These are phyloP conservation scores for Limnodromus scolopaceus DNA, from an alignment of 2,797 vertebrate genomes.

Conservation along the genomic window DNA sequence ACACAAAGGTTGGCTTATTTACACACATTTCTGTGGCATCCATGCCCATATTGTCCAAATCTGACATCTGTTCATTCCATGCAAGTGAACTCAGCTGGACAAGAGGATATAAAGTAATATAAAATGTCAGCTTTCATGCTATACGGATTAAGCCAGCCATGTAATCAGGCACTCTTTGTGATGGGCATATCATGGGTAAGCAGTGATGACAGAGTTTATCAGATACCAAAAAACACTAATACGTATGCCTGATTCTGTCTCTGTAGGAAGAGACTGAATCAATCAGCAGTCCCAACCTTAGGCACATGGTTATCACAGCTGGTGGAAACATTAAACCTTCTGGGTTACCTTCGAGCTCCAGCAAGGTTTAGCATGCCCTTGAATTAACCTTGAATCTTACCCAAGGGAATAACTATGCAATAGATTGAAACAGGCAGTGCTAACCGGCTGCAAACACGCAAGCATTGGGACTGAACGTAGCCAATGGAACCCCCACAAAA, in stretches of 20 bases:
- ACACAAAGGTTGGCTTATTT: not conserved
- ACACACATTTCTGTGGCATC: not conserved
- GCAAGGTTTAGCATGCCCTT: not conserved
- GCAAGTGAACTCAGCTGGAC: slow-evolving; percentile 40
- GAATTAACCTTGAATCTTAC: not conserved
- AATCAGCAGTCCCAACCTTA: not conserved
- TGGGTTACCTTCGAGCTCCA: not conserved
- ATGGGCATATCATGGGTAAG: not conserved
- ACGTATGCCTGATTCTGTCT: not conserved
- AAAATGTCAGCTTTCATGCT: slow-evolving; percentile 34
- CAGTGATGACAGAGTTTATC: slow-evolving; percentile 29
- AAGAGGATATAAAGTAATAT: not conserved
- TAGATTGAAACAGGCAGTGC: not conserved
- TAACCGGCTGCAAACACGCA: not conserved
- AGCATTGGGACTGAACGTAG: not conserved
- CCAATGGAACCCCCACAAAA: not conserved
- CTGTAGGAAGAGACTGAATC: not conserved
- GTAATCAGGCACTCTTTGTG: not conserved
- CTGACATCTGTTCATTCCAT: slow-evolving; percentile 43
- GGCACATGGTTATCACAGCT: not conserved
- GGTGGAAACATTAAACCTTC: not conserved
- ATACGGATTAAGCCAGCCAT: not conserved
- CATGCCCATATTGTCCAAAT: not conserved
- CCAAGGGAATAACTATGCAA: not conserved
- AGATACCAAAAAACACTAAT: not conserved